Percentiles rank a stretch among this genome's conserved stretches.
Evolutionary conservation across 2,797 vertebrate species (phyloP).

Genomic region (Coranthus polyacanthus): DNA sequence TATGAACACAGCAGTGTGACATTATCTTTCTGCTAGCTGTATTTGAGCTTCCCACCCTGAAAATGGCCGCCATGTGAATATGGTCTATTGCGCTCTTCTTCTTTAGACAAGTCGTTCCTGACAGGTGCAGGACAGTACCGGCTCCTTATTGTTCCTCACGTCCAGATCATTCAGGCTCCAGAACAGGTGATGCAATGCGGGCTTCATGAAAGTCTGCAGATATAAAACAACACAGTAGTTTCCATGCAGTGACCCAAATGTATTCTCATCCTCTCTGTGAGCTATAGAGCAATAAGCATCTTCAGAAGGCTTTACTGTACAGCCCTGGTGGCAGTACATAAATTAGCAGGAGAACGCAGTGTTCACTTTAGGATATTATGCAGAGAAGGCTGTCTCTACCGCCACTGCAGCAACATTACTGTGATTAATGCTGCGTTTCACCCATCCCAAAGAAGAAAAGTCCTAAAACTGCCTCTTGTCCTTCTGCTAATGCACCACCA

Average conservation of each 20-base stretch:
- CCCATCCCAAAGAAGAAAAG: conserved; percentile 73
- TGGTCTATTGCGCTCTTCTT: too few relatives aligned
- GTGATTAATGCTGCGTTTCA: conserved; percentile 82
- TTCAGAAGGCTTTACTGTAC: conserved; percentile 68
- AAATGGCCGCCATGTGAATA: too few relatives aligned
- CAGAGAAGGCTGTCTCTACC: conserved; percentile 74
- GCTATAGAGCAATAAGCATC: conserved; percentile 70
- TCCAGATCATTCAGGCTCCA: conserved; percentile 12
- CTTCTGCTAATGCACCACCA: conserved; percentile 73
- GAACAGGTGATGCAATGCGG: conserved; percentile 41
- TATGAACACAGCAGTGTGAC: too few relatives aligned
- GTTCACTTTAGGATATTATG: conserved; percentile 79
- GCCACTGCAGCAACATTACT: conserved; percentile 75
- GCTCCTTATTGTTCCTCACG: conserved; percentile 11
- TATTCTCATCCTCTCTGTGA: conserved; percentile 55
- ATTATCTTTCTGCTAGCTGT: too few relatives aligned
- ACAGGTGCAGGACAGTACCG: too few relatives aligned
- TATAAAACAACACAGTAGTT: conserved; percentile 45
- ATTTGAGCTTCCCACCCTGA: too few relatives aligned
- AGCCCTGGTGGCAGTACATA: conserved; percentile 74
- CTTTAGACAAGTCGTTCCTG: too few relatives aligned
- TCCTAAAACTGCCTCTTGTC: conserved; percentile 76
- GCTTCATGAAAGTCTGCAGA: conserved; percentile 32
- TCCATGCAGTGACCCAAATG: conserved; percentile 49
- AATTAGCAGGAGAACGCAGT: conserved; percentile 76